phyloP scores from a whole-genome alignment of 2,888 invertebrate genomes.

The Athalia circularis region DNA sequence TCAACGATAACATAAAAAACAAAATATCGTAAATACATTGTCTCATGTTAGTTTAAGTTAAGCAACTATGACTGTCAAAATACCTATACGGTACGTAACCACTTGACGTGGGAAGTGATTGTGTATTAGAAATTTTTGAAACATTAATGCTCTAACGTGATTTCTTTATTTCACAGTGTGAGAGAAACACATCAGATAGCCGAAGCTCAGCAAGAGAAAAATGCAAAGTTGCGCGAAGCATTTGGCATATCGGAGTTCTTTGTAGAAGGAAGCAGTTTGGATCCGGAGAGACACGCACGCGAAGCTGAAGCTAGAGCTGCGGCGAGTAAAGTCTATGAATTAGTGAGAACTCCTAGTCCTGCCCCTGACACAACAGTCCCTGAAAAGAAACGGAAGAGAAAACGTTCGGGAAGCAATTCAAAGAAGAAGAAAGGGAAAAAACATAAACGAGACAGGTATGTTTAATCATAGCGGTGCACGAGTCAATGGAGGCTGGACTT shows the following conservation, averaged over 20 bases:
- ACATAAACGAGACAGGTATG: slow-evolving; percentile 80
- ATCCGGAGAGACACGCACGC: slow-evolving; percentile 84
- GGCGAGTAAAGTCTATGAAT: slow-evolving; percentile 79
- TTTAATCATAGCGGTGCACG: slow-evolving; percentile 59
- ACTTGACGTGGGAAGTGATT: neutral
- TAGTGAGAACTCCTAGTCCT: slow-evolving; percentile 85
- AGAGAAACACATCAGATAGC: slow-evolving; percentile 97
- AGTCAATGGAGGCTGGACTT: slow-evolving; percentile 67
- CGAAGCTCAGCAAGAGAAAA: slow-evolving; percentile 96
- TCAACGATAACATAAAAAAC: neutral
- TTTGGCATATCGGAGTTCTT: slow-evolving; percentile 96
- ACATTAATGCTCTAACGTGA: neutral
- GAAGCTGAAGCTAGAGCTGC: slow-evolving; percentile 77
- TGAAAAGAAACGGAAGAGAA: slow-evolving; percentile 72
- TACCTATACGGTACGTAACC: slow-evolving; percentile 65
- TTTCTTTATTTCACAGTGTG: slow-evolving; percentile 79
- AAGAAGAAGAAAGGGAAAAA: slow-evolving; percentile 84
- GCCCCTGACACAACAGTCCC: slow-evolving; percentile 74
- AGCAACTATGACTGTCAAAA: slow-evolving; percentile 68
- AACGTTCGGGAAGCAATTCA: slow-evolving; percentile 74
- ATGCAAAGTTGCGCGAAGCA: slow-evolving; percentile 93
- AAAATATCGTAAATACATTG: neutral
- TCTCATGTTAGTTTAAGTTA: neutral
- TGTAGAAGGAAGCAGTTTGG: slow-evolving; percentile 94
- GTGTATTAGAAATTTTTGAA: neutral